Percentiles rank a stretch among this genome's conserved stretches.
Evolutionary conservation across 2,113 vertebrate species (phyloP).

Genomic region (Pseudorasbora parva): DNA sequence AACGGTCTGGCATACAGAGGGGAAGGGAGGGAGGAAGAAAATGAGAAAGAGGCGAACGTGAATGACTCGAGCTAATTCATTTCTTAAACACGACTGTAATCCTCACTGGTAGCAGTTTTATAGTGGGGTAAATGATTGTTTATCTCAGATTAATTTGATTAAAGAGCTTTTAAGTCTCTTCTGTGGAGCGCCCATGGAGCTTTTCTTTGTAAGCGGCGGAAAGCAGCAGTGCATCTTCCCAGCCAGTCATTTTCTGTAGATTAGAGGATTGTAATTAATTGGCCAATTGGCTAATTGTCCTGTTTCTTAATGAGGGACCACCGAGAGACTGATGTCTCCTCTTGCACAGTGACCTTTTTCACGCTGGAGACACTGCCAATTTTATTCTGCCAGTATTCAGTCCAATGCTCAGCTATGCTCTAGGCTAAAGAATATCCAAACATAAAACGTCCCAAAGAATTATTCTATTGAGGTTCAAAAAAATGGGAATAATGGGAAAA

Average conservation of each 20-base stretch:
- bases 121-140: conserved; percentile 73
- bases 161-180: conserved; percentile 73
- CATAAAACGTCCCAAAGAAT: conserved; percentile 20
- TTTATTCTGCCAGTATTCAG: conserved; percentile 22
- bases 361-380: conserved; percentile 46
- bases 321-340: conserved; percentile 60
- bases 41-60: conserved; percentile 30
- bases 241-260: conserved; percentile 71
- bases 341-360: conserved; percentile 65
- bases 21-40: conserved; percentile 13
- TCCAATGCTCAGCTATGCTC: neutral
- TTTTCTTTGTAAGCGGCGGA: conserved; percentile 67
- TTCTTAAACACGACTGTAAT: conserved; percentile 71
- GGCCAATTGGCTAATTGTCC: conserved; percentile 76
- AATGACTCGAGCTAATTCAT: conserved; percentile 55
- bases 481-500: conserved; percentile 13
- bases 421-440: conserved; percentile 34
- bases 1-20: neutral
- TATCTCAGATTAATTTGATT: conserved; percentile 79
- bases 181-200: conserved; percentile 69
- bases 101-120: conserved; percentile 72
- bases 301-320: conserved; percentile 69
- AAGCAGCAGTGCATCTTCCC: conserved; percentile 66
- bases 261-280: conserved; percentile 77
- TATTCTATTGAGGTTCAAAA: conserved; percentile 27